phyloP scores from a whole-genome alignment of 1,140 invertebrate genomes.

The Proctacanthus coquilletti region DNA sequence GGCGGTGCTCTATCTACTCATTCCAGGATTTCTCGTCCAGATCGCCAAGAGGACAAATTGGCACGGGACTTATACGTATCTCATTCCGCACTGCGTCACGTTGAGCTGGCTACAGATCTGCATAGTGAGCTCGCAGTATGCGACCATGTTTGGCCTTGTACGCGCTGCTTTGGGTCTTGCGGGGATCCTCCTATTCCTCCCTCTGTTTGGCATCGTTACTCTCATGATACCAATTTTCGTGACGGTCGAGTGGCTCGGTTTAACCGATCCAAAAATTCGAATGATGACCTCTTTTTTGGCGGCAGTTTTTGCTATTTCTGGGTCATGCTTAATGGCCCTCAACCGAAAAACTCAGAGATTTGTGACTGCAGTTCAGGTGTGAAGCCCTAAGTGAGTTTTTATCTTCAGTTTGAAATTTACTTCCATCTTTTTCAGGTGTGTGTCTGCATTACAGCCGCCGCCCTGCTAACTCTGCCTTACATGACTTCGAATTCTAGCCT shows the following conservation, averaged over 20 bases:
- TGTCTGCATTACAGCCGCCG: constrained; percentile 27
- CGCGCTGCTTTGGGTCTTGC: constrained; percentile 58
- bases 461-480: constrained; percentile 34
- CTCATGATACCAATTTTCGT: constrained; percentile 56
- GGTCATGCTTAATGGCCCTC: constrained; percentile 47
- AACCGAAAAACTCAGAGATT: constrained; percentile 42
- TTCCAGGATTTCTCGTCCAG: constrained; percentile 52
- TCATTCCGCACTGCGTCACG: constrained; percentile 72
- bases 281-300: constrained; percentile 38
- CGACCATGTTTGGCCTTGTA: constrained; percentile 63
- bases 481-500: constrained; percentile 32
- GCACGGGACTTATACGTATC: constrained; percentile 57
- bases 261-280: constrained; percentile 44
- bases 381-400: constrained; percentile 7
- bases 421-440: constrained; percentile 15
- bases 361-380: constrained; percentile 46
- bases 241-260: constrained; percentile 48
- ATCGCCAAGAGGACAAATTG: constrained; percentile 58
- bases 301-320: constrained; percentile 35
- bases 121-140: constrained; percentile 59
- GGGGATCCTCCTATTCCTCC: constrained; percentile 58
- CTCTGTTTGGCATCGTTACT: constrained; percentile 56
- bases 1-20: constrained; percentile 57
- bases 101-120: constrained; percentile 76
- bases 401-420: constrained; percentile 1